A percentile compares a stretch with the other conserved stretches of the same genome.
These are phyloP conservation scores for Lepidocyrtinus sp. DNA, from an alignment of 2,888 invertebrate genomes.

Conservation along the genomic window DNA sequence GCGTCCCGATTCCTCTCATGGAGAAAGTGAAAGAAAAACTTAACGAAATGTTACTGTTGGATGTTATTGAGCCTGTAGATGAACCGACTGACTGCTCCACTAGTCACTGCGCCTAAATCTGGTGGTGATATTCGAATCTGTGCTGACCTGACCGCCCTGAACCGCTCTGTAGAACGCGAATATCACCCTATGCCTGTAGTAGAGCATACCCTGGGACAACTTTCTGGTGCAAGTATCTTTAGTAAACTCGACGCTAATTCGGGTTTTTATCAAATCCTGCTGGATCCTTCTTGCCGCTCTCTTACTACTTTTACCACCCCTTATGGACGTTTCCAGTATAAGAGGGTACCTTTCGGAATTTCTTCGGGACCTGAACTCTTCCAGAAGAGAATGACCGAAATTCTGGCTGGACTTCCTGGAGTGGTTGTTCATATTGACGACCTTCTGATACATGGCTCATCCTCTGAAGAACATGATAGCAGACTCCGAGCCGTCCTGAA, in stretches of 20 bases:
- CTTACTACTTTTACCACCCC: slow-evolving; percentile 67
- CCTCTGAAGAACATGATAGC: too few species aligned
- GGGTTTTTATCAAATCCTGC: slow-evolving; percentile 26
- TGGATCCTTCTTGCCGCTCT: slow-evolving; percentile 54
- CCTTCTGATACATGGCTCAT: slow-evolving; percentile 53
- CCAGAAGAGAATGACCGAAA: slow-evolving; percentile 47
- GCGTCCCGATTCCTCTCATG: slow-evolving; percentile 71
- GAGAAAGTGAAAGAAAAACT: slow-evolving; percentile 52
- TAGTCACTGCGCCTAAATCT: slow-evolving; percentile 40
- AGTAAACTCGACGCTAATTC: not conserved
- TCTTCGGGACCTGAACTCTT: slow-evolving; percentile 58
- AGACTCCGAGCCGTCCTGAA: too few species aligned
- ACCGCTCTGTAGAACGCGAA: slow-evolving; percentile 15
- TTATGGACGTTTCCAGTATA: slow-evolving; percentile 63
- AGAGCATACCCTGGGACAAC: slow-evolving; percentile 11
- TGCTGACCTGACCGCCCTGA: slow-evolving; percentile 22
- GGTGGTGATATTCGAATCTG: slow-evolving; percentile 27
- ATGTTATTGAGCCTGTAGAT: slow-evolving; percentile 25
- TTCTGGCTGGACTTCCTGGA: slow-evolving; percentile 41
- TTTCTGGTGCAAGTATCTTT: slow-evolving; percentile 8
- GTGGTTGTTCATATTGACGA: slow-evolving; percentile 59
- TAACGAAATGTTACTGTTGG: slow-evolving; percentile 22
- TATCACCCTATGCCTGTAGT: slow-evolving; percentile 16
- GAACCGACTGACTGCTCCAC: slow-evolving; percentile 37
- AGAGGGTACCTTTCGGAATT: slow-evolving; percentile 63